Percentiles rank a stretch among this genome's conserved stretches.
Conservation (phyloP, 2,888 invertebrate genomes). For the Synanthedon myopaeformis region DNA sequence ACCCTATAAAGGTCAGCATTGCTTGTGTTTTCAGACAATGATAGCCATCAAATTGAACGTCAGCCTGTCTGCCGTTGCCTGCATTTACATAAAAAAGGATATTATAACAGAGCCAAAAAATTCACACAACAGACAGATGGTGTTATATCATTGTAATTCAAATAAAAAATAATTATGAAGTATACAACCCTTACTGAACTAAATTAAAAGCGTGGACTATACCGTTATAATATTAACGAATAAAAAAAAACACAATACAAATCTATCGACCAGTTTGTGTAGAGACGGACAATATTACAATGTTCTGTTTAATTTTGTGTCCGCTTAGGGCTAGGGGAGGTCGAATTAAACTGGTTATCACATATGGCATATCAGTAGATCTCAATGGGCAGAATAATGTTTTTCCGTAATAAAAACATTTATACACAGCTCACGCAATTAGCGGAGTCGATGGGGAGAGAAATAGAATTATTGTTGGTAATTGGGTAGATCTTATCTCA, state of each 20-base stretch:
- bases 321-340: constrained; percentile 4
- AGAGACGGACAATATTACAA: too few relatives aligned
- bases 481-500: constrained; percentile 36
- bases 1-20: too few relatives aligned
- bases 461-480: constrained; percentile 39
- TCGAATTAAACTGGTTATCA: constrained; percentile 10
- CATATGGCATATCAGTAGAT: constrained; percentile 1
- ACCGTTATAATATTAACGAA: background rate
- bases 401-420: constrained; percentile 24
- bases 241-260: background rate
- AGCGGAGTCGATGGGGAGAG: constrained; percentile 14
- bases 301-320: background rate
- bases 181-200: background rate
- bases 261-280: constrained; percentile 1
- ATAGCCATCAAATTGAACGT: too few relatives aligned
- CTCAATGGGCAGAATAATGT: constrained; percentile 13
- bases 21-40: too few relatives aligned
- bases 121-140: background rate
- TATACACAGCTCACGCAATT: constrained; percentile 25
- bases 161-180: background rate
- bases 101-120: too few relatives aligned
- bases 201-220: background rate
- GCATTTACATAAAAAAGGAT: too few relatives aligned
- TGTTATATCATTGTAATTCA: background rate
- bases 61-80: too few relatives aligned